Evolutionary conservation across 2,113 vertebrate genomes (phyloP), one percentile per base, ranked within the genome.

Genomic region (Nothoprocta pentlandii): DNA sequence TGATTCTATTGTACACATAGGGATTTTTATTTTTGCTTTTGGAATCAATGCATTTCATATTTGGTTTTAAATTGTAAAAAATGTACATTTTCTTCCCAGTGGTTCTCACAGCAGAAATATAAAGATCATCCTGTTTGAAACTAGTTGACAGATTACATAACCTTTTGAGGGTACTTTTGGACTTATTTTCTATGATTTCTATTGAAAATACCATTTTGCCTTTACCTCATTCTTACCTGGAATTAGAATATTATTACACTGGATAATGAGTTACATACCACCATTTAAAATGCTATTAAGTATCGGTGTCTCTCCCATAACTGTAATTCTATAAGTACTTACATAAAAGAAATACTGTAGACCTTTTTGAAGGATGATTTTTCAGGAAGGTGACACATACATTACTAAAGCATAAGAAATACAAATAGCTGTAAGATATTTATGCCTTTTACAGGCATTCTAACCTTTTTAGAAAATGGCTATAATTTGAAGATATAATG

Each of bases 391-490:
- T 93, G 93, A 93, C 81, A 82, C 68, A 74, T 87, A 64, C 49
- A 88, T 92, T 87, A 78, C 44, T 84, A 64, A 96, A 90, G 44
- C 25, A 81, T 82, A 83, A 92, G 67, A 93, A 96, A 94, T 93
- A 96, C 64, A 96, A 85, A 95, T 84, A 93, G 61, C 89, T 96
- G 80, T 78, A 94, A 94, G 94, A 93, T 85, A 87, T 93, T 85
- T 70, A 90, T 86, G 77, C 47, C 63, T 95, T 96, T 94, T 85
- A 93, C 81, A 81, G 70, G 80, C 80, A 74, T 91, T 88, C 85
- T 97, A 95, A 94, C 95, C 95, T 97, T 93, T 97, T 96, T 97
- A 97, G 95, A 94, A 98, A 97, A 96, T 94, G 93, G 90, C 67
- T 95, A 85, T 92, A 94, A 96, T 96, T 95, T 95, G 79, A 97